Conservation (phyloP, 2,797 vertebrate species). For the Cephalopachus bancanus region DNA sequence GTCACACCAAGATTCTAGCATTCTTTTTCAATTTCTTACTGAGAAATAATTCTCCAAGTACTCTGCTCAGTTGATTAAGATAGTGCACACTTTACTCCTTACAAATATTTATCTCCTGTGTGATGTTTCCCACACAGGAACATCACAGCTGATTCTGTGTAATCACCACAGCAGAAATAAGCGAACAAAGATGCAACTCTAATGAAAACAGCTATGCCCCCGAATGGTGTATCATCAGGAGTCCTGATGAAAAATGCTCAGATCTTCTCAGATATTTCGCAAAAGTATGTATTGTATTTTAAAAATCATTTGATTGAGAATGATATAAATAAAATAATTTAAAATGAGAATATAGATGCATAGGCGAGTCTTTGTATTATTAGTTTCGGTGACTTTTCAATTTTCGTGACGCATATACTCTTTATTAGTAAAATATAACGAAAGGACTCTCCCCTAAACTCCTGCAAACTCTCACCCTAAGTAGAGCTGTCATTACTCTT, state of each 20-base stretch:
- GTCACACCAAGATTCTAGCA: neutral
- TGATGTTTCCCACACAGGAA: neutral
- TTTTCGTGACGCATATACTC: neutral
- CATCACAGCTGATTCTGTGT: neutral
- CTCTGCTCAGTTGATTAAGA: slow-evolving; percentile 26
- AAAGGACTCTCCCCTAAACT: neutral
- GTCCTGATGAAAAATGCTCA: slow-evolving; percentile 14
- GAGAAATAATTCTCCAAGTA: neutral
- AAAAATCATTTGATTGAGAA: slow-evolving; percentile 6
- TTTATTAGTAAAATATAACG: slow-evolving; percentile 1
- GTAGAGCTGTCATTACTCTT: neutral
- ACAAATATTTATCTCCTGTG: neutral
- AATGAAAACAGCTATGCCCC: slow-evolving; percentile 20
- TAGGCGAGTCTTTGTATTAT: neutral
- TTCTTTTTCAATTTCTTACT: neutral
- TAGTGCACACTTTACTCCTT: neutral
- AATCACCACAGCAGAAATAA: slow-evolving; percentile 10
- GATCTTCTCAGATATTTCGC: neutral
- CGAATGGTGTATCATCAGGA: neutral
- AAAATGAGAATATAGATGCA: neutral
- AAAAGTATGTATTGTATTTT: neutral
- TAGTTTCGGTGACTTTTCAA: neutral
- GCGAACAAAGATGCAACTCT: neutral
- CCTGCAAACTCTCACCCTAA: neutral
- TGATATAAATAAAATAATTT: slow-evolving; percentile 14